Conservation (phyloP, 2,797 vertebrate species). For the Pitangus sulphuratus region DNA sequence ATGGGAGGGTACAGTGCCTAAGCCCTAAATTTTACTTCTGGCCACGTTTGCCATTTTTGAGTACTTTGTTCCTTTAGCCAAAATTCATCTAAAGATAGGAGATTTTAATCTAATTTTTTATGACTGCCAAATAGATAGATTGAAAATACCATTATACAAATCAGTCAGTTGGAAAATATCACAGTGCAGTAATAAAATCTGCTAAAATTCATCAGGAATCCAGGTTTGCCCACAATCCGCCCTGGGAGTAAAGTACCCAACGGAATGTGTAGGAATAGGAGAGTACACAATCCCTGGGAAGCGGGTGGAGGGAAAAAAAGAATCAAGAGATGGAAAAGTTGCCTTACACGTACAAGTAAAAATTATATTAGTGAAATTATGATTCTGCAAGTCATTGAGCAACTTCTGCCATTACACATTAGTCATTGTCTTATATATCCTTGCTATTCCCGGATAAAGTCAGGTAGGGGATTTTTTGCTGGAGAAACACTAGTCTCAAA, state of each 20-base stretch:
- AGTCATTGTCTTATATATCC: background rate
- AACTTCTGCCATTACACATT: background rate
- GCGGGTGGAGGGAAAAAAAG: background rate
- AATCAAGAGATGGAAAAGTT: background rate
- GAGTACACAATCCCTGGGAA: background rate
- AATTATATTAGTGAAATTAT: background rate
- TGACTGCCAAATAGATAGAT: background rate
- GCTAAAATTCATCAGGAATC: background rate
- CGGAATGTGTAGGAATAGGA: background rate
- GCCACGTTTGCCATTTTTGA: background rate
- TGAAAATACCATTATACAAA: slow-evolving; percentile 41
- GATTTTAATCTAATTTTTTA: background rate
- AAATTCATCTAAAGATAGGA: slow-evolving; percentile 27
- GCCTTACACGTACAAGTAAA: background rate
- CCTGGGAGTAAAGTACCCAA: background rate
- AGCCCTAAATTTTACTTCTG: slow-evolving; percentile 16
- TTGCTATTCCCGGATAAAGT: background rate
- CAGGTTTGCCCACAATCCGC: background rate
- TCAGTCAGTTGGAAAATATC: slow-evolving; percentile 9
- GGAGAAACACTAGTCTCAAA: background rate
- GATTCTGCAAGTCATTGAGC: background rate
- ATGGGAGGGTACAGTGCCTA: background rate
- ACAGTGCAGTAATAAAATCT: background rate
- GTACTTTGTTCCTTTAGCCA: slow-evolving; percentile 59
- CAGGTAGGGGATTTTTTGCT: background rate